Conservation (phyloP, 2,113 vertebrate genomes). For the Pipa parva region DNA sequence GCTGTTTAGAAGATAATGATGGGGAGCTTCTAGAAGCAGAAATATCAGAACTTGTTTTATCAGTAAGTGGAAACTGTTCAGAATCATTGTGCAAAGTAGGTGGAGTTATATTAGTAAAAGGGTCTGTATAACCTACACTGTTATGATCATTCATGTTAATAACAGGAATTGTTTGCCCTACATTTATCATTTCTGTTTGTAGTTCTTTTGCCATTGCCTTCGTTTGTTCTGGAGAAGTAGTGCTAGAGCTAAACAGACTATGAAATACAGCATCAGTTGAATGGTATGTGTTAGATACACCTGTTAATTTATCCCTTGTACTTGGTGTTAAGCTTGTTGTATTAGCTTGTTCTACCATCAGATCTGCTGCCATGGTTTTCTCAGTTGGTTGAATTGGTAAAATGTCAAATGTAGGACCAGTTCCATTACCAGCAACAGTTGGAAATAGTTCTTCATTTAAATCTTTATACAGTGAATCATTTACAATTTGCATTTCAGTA, state of each 20-base stretch:
- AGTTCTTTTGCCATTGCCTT: neutral
- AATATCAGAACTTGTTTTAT: too few species aligned
- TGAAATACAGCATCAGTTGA: neutral
- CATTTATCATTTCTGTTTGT: constrained; percentile 2
- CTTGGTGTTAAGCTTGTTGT: neutral
- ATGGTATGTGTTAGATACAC: neutral
- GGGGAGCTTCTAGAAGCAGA: too few species aligned
- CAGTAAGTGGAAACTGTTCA: too few species aligned
- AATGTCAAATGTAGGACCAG: neutral
- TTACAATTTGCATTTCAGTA: too few species aligned
- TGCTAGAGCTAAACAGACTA: neutral
- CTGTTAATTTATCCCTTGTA: neutral
- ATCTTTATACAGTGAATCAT: too few species aligned
- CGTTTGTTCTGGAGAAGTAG: neutral
- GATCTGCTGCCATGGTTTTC: neutral
- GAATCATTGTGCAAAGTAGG: too few species aligned
- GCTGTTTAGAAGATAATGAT: too few species aligned
- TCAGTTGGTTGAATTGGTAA: neutral
- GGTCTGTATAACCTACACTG: too few species aligned
- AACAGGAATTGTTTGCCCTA: too few species aligned
- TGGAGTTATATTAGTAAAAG: too few species aligned
- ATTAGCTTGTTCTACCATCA: neutral
- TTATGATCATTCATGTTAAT: too few species aligned
- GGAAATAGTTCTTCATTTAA: neutral
- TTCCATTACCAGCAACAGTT: neutral